Evolutionary conservation across 2,797 vertebrate species (phyloP).

Genomic region (Hippocampus kuda): DNA sequence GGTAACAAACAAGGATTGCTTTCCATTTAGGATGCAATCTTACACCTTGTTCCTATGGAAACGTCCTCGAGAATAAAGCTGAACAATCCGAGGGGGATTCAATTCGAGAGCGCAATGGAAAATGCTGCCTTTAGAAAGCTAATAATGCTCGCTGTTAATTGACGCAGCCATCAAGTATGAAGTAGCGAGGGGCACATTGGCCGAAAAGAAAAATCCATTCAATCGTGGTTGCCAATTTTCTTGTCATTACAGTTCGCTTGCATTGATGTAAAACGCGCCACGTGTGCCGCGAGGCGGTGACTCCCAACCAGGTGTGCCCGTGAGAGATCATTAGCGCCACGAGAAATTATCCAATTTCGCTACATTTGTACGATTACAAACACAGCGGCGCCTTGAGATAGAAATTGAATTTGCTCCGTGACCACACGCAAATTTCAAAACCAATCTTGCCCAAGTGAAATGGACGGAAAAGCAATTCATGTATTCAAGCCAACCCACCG

Average conservation of each 20-base stretch:
- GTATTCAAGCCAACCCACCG: too few species aligned
- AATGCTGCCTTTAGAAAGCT: not conserved
- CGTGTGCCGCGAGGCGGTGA: too few species aligned
- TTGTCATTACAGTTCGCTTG: not conserved
- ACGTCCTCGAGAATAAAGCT: not conserved
- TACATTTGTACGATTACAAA: too few species aligned
- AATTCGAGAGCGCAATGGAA: not conserved
- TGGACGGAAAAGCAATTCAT: too few species aligned
- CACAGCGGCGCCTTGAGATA: too few species aligned
- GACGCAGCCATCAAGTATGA: not conserved
- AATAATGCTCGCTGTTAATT: not conserved
- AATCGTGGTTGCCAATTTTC: not conserved
- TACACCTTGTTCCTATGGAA: constrained; percentile 5
- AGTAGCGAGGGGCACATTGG: not conserved
- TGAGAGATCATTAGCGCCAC: too few species aligned
- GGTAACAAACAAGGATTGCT: not conserved
- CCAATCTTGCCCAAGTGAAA: too few species aligned
- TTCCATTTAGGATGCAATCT: not conserved
- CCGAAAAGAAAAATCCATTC: not conserved
- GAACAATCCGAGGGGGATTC: not conserved
- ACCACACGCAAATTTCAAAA: too few species aligned
- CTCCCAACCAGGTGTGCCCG: too few species aligned
- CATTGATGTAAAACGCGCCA: too few species aligned
- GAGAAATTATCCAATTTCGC: not conserved
- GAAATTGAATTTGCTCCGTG: too few species aligned